A percentile compares a stretch with the other conserved stretches of the same genome.
phyloP scores from a whole-genome alignment of 1,140 invertebrate genomes.

The Archivesica marissinica region DNA sequence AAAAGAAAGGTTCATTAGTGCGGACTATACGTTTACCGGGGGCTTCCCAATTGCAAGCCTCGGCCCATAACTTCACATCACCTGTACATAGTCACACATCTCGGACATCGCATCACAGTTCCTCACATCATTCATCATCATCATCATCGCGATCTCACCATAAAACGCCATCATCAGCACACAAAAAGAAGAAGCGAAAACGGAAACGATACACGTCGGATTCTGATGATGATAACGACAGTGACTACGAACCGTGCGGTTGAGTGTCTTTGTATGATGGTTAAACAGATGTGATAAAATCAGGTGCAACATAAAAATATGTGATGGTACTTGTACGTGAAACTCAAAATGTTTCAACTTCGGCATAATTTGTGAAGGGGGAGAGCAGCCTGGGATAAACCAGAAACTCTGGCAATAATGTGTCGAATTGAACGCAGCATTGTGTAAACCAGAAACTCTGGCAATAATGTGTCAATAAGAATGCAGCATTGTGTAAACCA shows the following conservation, averaged over 20 bases:
- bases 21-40: slow-evolving; percentile 58
- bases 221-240: slow-evolving; percentile 76
- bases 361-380: neutral
- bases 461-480: too few species aligned
- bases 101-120: slow-evolving; percentile 7
- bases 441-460: too few species aligned
- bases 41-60: slow-evolving; percentile 53
- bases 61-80: slow-evolving; percentile 43
- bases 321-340: slow-evolving; percentile 44
- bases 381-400: too few species aligned
- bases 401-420: too few species aligned
- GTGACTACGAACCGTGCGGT: slow-evolving; percentile 77
- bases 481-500: too few species aligned
- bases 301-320: slow-evolving; percentile 40
- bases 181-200: slow-evolving; percentile 78
- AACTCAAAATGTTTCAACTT: neutral
- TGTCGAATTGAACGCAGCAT: too few species aligned
- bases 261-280: slow-evolving; percentile 10
- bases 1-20: slow-evolving; percentile 61
- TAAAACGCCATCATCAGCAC: slow-evolving; percentile 54
- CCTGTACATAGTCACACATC: slow-evolving; percentile 54
- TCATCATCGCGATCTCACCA: slow-evolving; percentile 28
- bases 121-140: slow-evolving; percentile 44
- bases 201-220: slow-evolving; percentile 70
- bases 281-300: slow-evolving; percentile 21